A percentile compares a stretch with the other conserved stretches of the same genome.
Evolutionary conservation across 2,888 invertebrate species (phyloP).

Genomic region (Himalopsyche japonica): DNA sequence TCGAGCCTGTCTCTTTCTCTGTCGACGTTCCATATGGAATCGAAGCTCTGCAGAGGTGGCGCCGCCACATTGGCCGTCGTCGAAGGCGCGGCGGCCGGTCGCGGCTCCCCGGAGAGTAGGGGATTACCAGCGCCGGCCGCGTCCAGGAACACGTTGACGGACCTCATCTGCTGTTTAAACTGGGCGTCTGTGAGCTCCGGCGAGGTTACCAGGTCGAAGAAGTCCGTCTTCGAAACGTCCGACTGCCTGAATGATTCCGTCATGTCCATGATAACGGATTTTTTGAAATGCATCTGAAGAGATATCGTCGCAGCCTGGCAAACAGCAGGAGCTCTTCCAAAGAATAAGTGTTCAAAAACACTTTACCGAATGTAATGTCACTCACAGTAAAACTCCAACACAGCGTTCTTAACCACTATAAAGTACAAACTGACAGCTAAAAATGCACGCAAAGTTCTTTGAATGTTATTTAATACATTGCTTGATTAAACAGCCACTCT

Average conservation of each 20-base stretch:
- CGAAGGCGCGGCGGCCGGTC: conserved; percentile 47
- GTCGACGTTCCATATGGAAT: conserved; percentile 70
- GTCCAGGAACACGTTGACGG: conserved; percentile 69
- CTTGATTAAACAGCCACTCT: too few species aligned
- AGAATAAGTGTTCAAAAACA: not conserved
- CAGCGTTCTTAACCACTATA: not conserved
- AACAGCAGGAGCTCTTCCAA: not conserved
- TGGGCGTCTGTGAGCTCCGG: conserved; percentile 75
- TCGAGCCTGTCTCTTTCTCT: conserved; percentile 74
- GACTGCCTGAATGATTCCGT: conserved; percentile 73
- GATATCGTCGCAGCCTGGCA: not conserved
- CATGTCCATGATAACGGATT: conserved; percentile 75
- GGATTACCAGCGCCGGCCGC: conserved; percentile 60
- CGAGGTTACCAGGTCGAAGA: conserved; percentile 86
- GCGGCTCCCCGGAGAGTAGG: conserved; percentile 58
- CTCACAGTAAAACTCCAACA: not conserved
- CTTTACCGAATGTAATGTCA: not conserved
- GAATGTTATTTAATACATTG: too few species aligned
- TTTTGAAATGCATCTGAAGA: conserved; percentile 41
- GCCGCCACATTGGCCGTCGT: conserved; percentile 54
- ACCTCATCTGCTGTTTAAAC: conserved; percentile 70
- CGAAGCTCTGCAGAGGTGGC: conserved; percentile 56
- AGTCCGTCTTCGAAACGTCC: conserved; percentile 84
- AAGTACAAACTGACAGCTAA: not conserved
- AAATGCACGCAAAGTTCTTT: not conserved